These are phyloP conservation scores for crab-eating macaque (Macaca fascicularis) DNA, from an alignment of 2,113 vertebrate genomes.

Conservation along the genomic window DNA sequence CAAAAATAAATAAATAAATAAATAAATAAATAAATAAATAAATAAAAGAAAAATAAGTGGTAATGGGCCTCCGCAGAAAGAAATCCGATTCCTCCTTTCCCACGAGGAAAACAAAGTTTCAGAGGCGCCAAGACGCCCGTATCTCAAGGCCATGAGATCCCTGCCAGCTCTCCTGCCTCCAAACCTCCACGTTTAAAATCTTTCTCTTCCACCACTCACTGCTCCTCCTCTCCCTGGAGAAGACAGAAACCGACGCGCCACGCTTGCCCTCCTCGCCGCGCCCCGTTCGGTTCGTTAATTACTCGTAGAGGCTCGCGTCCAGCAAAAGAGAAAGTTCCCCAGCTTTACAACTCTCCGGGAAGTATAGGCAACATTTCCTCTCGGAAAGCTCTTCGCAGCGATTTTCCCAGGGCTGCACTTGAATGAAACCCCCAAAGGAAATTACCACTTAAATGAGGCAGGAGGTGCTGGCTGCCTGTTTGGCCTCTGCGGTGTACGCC, in stretches of 20 bases:
- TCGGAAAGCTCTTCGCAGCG: conserved; percentile 57
- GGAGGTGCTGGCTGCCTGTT: conserved; percentile 49
- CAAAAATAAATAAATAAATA: not conserved
- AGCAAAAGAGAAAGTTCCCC: conserved; percentile 44
- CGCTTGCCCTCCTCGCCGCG: not conserved
- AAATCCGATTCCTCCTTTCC: not conserved
- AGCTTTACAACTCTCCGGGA: conserved; percentile 41
- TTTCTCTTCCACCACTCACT: not conserved
- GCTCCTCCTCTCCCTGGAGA: not conserved
- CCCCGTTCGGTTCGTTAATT: not conserved
- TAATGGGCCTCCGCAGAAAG: not conserved
- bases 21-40: no score
- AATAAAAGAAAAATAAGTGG: not conserved
- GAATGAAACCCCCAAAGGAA: conserved; percentile 76
- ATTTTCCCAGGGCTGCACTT: conserved; percentile 64
- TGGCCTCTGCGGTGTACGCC: not conserved
- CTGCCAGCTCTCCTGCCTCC: not conserved
- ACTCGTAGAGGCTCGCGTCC: not conserved
- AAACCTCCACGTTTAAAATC: not conserved
- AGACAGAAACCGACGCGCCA: not conserved
- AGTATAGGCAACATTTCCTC: conserved; percentile 76
- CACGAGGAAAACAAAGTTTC: not conserved
- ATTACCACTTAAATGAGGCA: conserved; percentile 75
- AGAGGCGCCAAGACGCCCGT: not conserved
- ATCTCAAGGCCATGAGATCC: not conserved